Evolutionary conservation across 1,140 invertebrate genomes (phyloP), one percentile per base, ranked within the genome.

Genomic region (Chionoecetes opilio): DNA sequence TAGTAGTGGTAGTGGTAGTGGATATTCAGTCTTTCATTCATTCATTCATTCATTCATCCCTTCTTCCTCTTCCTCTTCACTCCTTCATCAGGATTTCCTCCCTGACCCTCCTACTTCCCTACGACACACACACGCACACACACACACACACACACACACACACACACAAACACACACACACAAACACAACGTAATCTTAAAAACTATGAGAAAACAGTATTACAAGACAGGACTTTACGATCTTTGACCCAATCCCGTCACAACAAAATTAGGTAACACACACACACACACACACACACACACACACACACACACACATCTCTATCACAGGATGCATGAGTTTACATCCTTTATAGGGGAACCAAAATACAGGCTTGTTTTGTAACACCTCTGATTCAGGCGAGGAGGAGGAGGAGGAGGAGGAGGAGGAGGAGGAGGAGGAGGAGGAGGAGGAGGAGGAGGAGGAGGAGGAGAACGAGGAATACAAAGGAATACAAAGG

Each of bases 111-210:
- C 53, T 75, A 21, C 63, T 21, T n/a, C 2, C 26, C 63, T 26
- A 2, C 8, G 6, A 17, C 21, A 75, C 63, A 75, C 63, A 75
- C 63, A 75, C 63, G n/a, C 63, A 75, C 63, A 75, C 63, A 75
- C 63, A 75, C 63, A 75, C 63, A 75, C 63, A 75, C 63, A 75
- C 63, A 75, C 63, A 75, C 63, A 75, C 63, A 75, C 63, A 75
- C 63, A 75, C 63, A 75, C 63, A 75, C 63, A 75, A 17, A 75
- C 63, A 75, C 63, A 75, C 63, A 75, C 63, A 75, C 63, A 75
- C 63, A 75, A 17, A 75, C 63, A n/a, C 9, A 75, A n/a, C n/a
- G n/a, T n/a, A n/a, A n/a, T n/a, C n/a, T n/a, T n/a, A n/a, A n/a
- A n/a, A n/a, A n/a, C n/a, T n/a, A n/a, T n/a, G n/a, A n/a, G n/a